phyloP scores from a whole-genome alignment of 2,797 vertebrate genomes.

The Xiphophorus birchmanni region DNA sequence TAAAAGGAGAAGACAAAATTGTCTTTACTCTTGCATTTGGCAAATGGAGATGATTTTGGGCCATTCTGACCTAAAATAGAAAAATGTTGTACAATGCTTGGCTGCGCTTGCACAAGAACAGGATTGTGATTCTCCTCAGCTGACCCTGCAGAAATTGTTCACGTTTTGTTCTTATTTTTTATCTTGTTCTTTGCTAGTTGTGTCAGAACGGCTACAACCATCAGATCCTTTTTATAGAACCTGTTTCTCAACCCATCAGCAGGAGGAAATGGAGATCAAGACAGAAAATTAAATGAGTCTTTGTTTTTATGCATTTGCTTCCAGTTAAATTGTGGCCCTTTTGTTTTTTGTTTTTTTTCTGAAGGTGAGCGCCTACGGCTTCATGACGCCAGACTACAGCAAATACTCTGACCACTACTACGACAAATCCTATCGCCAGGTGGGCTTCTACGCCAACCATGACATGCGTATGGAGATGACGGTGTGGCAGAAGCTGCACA shows the following conservation, averaged over 20 bases:
- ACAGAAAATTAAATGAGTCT: background rate
- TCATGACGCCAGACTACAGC: slow-evolving; percentile 80
- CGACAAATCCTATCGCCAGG: slow-evolving; percentile 46
- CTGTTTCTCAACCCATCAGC: background rate
- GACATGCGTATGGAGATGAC: slow-evolving; percentile 78
- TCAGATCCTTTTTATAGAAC: background rate
- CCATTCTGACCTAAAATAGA: background rate
- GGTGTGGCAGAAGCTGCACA: slow-evolving; percentile 82
- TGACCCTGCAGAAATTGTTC: background rate
- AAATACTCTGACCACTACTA: slow-evolving; percentile 85
- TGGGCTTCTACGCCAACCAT: slow-evolving; percentile 82
- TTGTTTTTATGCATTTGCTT: background rate
- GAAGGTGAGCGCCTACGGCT: slow-evolving; percentile 85
- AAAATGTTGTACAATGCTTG: slow-evolving; percentile 9
- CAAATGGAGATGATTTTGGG: background rate
- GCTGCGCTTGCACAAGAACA: background rate
- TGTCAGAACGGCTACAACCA: rapidly evolving
- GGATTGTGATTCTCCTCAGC: background rate
- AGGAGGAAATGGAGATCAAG: background rate
- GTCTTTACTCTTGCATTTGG: background rate
- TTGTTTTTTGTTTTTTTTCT: background rate
- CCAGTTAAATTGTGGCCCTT: background rate
- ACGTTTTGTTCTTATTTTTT: background rate
- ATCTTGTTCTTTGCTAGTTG: background rate
- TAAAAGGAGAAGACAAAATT: background rate